Evolutionary conservation across 53 echinoderm and acorn worm genomes (phyloP), one percentile per base, ranked within the genome.

Genomic region (Mesocentrotus franciscanus): DNA sequence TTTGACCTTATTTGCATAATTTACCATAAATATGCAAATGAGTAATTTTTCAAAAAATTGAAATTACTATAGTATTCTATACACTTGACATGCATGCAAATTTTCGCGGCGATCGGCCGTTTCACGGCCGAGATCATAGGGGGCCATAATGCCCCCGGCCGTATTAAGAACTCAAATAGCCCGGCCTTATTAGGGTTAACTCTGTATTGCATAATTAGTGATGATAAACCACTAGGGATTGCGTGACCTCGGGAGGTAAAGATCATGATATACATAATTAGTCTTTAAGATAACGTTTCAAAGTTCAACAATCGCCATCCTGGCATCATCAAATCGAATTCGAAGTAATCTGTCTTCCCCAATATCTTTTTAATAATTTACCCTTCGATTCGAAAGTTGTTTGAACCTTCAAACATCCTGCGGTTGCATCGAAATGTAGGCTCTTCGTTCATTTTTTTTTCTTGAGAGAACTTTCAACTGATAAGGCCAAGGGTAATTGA

Each of bases 151-250:
- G n/a, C n/a, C n/a, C n/a, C n/a, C n/a, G n/a, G n/a, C n/a, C n/a
- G n/a, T n/a, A n/a, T n/a, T n/a, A n/a, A n/a, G n/a, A n/a, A n/a
- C n/a, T n/a, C n/a, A n/a, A n/a, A n/a, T n/a, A n/a, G n/a, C n/a
- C n/a, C n/a, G n/a, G n/a, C n/a, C n/a, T n/a, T n/a, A n/a, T n/a
- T n/a, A n/a, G 29, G 72, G 29, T 72, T 30, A 14, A 33, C 33
- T 27, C 76, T 29, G 11, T 29, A 76, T 76, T 32, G 33, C 32
- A 33, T 76, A 15, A 33, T 76, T 27, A 11, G 13, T 76, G 76
- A 30, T 20, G 57, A 85, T 56, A 85, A 78, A 85, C 85, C 85
- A 85, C 22, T 36, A 9, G 22, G 49, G 85, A 85, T 85, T 85
- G 85, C 42, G 15, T 49, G 49, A 20, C 22, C 18, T 26, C 4